Evolutionary conservation across 2,888 invertebrate genomes (phyloP), one percentile per base, ranked within the genome.

Genomic region (Agrochola lychnidis): DNA sequence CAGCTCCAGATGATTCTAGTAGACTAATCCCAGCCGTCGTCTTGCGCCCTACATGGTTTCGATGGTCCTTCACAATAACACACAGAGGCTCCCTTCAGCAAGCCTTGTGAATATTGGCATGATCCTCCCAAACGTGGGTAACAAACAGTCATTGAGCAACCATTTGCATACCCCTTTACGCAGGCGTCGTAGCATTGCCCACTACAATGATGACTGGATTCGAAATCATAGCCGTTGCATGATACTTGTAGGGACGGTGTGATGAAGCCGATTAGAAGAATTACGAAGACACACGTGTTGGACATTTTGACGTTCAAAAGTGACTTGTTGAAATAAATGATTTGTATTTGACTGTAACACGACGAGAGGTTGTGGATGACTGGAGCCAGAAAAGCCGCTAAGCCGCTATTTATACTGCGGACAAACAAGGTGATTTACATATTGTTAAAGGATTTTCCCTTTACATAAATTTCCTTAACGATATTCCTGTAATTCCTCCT

Each of bases 131-230:
- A 0, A 19, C n/a, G 1, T 0, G 51, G 22, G 25, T 64, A 78
- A 25, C 78, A 78, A 1, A 14, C 10, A 0, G 7, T 30, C 82
- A 81, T 78, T 1, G 78, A 64, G 14, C 78, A 78, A 0, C 78
- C 82, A 25, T 78, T 78, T 0, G 76, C 76, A 5, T 53, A 5
- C 2, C 78, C 78, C 0, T 2, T 36, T 1, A 64, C 51, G n/a
- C 78, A 78, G 0, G 78, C 82, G 6, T 59, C 57, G 2, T 36
- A 7, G 22, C 78, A 78, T 14, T 78, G 78, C 4, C 78, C 78
- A 0, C 14, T 1, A 42, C 78, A 78, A 16, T 78, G 64, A 5
- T 76, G 81, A 0, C 51, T 76, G 5, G 76, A 76, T 16, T 76
- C 57, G 10, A 78, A 78, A 45, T 78, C 82, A 14, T 53, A 78